Conservation (phyloP, 2,797 vertebrate genomes). For the Tauraco hartlaubi region DNA sequence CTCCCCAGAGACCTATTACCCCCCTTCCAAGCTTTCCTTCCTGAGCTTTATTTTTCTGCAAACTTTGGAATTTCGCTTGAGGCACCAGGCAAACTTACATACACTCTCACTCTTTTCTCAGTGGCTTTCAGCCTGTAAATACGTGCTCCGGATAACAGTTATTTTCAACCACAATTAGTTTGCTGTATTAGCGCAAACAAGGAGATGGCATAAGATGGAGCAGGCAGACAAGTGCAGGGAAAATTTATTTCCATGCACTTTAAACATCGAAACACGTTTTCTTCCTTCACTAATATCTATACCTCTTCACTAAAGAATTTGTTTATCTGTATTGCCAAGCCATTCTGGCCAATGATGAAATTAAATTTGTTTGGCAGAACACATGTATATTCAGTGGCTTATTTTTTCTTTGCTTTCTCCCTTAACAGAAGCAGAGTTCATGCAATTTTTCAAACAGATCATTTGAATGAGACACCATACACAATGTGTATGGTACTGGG, state of each 20-base stretch:
- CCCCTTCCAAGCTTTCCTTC: neutral
- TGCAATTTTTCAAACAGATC: neutral
- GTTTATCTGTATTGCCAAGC: neutral
- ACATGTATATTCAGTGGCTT: neutral
- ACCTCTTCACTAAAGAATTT: neutral
- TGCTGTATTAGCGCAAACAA: neutral
- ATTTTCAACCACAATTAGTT: constrained; percentile 17
- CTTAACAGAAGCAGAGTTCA: neutral
- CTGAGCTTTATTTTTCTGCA: neutral
- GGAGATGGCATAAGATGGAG: neutral
- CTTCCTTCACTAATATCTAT: neutral
- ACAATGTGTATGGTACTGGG: accelerated
- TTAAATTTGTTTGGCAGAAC: neutral
- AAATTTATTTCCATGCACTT: neutral
- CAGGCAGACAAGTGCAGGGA: neutral
- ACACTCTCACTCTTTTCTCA: neutral
- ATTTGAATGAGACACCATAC: neutral
- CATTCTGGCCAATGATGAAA: neutral
- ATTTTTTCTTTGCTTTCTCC: neutral
- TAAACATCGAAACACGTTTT: neutral
- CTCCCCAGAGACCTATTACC: neutral
- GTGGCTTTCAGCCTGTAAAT: neutral
- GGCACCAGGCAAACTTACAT: neutral
- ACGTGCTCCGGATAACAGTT: neutral
- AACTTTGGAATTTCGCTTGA: neutral